A percentile compares a stretch with the other conserved stretches of the same genome.
Conservation (phyloP, 2,113 vertebrate genomes). For the Eclectus roratus region DNA sequence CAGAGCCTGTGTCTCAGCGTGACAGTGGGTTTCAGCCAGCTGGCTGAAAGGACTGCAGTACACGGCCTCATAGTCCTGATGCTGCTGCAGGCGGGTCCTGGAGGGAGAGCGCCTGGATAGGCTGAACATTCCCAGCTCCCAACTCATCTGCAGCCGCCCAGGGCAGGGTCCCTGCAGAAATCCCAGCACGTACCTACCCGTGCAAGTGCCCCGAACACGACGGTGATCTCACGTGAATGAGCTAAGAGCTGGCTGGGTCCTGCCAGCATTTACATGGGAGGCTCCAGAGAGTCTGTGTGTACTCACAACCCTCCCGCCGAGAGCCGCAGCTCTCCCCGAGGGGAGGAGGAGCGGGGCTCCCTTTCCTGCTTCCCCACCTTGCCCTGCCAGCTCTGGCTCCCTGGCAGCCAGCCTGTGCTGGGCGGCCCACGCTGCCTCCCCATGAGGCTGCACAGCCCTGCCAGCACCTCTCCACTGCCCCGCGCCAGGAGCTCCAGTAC, state of each 20-base stretch:
- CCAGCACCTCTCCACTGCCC: not conserved
- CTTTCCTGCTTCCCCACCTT: conserved; percentile 52
- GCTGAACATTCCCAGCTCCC: not conserved
- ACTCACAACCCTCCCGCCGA: conserved; percentile 36
- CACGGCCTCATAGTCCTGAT: fast-evolving
- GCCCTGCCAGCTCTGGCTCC: conserved; percentile 21
- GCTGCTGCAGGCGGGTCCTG: not conserved
- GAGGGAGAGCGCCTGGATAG: fast-evolving
- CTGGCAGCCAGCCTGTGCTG: not conserved
- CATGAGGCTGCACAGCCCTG: not conserved
- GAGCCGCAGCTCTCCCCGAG: conserved; percentile 52
- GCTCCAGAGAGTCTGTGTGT: conserved; percentile 67
- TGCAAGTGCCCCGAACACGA: not conserved
- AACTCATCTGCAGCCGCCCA: not conserved
- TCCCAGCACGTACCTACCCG: not conserved
- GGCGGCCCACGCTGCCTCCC: conserved; percentile 25
- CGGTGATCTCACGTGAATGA: conserved; percentile 59
- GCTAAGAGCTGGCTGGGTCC: conserved; percentile 58
- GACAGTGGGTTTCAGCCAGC: not conserved
- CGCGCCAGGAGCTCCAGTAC: not conserved
- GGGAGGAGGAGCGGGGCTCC: conserved; percentile 53
- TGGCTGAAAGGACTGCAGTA: not conserved
- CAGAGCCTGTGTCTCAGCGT: fast-evolving
- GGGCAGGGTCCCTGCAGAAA: not conserved
- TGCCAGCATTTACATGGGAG: conserved; percentile 61